A percentile compares a stretch with the other conserved stretches of the same genome.
Evolutionary conservation across 1,140 invertebrate species (phyloP).

Genomic region (Hirudo medicinalis): DNA sequence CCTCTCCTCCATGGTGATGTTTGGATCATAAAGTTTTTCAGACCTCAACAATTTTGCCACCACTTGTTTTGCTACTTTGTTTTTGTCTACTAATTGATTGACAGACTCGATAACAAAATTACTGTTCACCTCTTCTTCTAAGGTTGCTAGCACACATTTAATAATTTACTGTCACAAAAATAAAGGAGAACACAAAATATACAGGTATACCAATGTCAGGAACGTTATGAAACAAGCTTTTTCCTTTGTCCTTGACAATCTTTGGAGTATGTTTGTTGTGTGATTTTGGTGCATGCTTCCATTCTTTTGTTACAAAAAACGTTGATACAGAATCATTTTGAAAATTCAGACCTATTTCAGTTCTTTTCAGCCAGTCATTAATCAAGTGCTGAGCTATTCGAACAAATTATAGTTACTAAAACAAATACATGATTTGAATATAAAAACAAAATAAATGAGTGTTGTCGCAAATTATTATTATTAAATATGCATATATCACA

Average conservation of each 20-base stretch:
- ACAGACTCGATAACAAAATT: background rate
- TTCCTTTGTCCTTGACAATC: background rate
- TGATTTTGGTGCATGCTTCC: background rate
- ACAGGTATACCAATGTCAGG: background rate
- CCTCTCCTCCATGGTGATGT: background rate
- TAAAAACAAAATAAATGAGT: background rate
- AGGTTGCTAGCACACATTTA: background rate
- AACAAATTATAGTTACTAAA: background rate
- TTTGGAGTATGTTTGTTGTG: background rate
- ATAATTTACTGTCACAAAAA: background rate
- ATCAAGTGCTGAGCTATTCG: background rate
- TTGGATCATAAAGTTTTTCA: background rate
- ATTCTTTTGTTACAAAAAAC: background rate
- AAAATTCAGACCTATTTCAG: conserved; percentile 1
- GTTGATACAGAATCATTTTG: background rate
- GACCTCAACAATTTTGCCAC: background rate
- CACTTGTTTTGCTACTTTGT: background rate
- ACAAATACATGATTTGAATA: background rate
- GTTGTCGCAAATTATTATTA: background rate
- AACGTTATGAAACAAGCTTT: background rate
- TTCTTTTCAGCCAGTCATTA: conserved; percentile 6
- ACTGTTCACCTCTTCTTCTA: background rate
- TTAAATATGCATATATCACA: no score
- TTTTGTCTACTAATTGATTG: background rate
- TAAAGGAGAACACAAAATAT: background rate